phyloP scores from a whole-genome alignment of 2,113 vertebrate genomes.

The Neodontobutis hainanensis region DNA sequence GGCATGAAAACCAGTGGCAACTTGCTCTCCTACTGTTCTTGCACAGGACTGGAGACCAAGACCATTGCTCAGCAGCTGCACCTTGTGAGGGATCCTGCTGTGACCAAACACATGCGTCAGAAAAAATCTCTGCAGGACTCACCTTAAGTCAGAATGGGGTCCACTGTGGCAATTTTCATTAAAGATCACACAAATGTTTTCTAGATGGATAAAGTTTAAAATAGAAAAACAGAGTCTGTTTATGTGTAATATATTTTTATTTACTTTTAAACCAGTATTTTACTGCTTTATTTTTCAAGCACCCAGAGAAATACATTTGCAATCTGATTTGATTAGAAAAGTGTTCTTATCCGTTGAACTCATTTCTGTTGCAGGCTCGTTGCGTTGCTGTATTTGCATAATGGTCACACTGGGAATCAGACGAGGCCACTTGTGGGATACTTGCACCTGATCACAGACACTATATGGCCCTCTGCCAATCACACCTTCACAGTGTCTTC shows the following conservation, averaged over 20 bases:
- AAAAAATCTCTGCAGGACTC: conserved; percentile 17
- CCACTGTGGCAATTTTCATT: conserved; percentile 1
- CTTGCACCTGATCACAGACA: conserved; percentile 82
- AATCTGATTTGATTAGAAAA: conserved; percentile 52
- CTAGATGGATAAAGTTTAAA: not conserved
- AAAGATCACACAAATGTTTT: not conserved
- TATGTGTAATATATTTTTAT: not conserved
- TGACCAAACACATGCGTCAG: conserved; percentile 27
- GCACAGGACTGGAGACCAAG: conserved; percentile 24
- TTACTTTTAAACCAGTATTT: not conserved
- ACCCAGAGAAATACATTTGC: conserved; percentile 11
- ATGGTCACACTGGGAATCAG: conserved; percentile 79
- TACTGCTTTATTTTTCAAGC: not conserved
- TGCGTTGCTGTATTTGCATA: conserved; percentile 73
- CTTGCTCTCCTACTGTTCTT: conserved; percentile 69
- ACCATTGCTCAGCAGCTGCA: conserved; percentile 53
- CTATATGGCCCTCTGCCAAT: conserved; percentile 72
- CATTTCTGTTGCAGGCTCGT: conserved; percentile 68
- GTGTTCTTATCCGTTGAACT: conserved; percentile 65
- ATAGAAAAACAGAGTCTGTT: not conserved
- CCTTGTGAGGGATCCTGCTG: conserved; percentile 40
- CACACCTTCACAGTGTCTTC: conserved; percentile 61
- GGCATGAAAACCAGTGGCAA: conserved; percentile 77
- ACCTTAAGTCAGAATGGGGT: conserved; percentile 21
- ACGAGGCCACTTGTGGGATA: conserved; percentile 80